phyloP scores from a whole-genome alignment of 2,888 invertebrate genomes.

The Choreutis nemorana region DNA sequence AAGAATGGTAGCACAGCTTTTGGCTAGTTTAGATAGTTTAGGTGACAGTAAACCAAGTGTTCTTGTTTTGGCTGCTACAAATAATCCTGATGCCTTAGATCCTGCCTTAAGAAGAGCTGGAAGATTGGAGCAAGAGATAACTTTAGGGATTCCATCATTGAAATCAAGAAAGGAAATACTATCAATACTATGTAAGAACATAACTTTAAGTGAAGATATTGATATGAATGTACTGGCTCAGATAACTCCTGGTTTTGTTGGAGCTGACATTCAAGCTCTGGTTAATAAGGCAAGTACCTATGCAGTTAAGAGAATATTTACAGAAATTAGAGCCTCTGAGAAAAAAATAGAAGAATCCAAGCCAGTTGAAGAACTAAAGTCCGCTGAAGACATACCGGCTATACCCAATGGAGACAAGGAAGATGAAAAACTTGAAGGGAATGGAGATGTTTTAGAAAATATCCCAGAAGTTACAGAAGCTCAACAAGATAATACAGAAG shows the following conservation, averaged over 20 bases:
- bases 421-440: constrained; percentile 16
- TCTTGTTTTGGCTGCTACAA: constrained; percentile 95
- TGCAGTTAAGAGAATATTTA: constrained; percentile 75
- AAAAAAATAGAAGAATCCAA: constrained; percentile 11
- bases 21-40: constrained; percentile 87
- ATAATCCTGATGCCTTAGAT: constrained; percentile 90
- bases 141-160: constrained; percentile 91
- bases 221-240: constrained; percentile 78
- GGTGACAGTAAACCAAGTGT: constrained; percentile 67
- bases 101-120: constrained; percentile 91
- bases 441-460: constrained; percentile 18
- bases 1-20: constrained; percentile 91
- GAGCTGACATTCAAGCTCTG: constrained; percentile 89
- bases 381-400: constrained; percentile 21
- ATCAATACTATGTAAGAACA: constrained; percentile 71
- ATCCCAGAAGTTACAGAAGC: constrained; percentile 10
- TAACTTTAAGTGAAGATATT: constrained; percentile 75
- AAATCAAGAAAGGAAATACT: constrained; percentile 84
- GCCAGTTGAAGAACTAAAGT: constrained; percentile 9
- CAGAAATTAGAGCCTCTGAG: constrained; percentile 30
- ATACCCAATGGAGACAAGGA: constrained; percentile 51
- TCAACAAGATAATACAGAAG: constrained; percentile 14
- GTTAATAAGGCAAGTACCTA: constrained; percentile 88
- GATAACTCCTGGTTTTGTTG: constrained; percentile 94
- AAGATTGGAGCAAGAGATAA: constrained; percentile 93